A percentile compares a stretch with the other conserved stretches of the same genome.
phyloP scores from a whole-genome alignment of 2,888 invertebrate species.

The Noctua fimbriata region DNA sequence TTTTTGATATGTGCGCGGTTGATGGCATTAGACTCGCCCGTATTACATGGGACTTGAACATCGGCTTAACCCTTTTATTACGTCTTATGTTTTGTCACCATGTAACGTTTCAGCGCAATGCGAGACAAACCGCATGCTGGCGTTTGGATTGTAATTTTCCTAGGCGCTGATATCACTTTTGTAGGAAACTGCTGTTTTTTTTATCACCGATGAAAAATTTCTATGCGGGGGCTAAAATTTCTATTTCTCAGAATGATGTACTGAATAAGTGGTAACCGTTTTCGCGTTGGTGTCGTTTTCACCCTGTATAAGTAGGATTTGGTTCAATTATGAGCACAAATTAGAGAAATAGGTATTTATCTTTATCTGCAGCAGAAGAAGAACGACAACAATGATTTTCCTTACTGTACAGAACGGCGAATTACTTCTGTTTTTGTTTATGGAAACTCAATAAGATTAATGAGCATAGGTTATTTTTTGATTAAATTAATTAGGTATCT shows the following conservation, averaged over 20 bases:
- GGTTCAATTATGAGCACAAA: background rate
- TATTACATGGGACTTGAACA: background rate
- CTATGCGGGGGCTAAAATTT: no score
- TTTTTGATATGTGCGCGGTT: no score
- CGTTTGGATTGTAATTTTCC: slow-evolving; percentile 2
- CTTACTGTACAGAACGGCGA: background rate
- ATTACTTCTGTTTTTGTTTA: no score
- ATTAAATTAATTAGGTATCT: no score
- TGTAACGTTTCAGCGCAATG: background rate
- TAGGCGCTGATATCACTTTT: slow-evolving; percentile 3
- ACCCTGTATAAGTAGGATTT: background rate
- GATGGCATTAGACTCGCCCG: background rate
- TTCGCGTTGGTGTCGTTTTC: no score
- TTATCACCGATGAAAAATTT: no score
- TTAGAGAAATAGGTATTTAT: background rate
- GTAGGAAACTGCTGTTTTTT: no score
- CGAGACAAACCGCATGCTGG: background rate
- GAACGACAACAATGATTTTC: background rate
- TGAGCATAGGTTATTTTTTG: no score
- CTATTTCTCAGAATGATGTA: no score
- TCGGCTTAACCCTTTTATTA: background rate
- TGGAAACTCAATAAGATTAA: no score
- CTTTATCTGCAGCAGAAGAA: background rate
- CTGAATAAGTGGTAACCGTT: no score
- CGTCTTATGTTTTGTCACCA: background rate